Percentiles rank a stretch among this genome's conserved stretches.
phyloP scores from a whole-genome alignment of 2,113 vertebrate genomes.

The Macaca mulatta region DNA sequence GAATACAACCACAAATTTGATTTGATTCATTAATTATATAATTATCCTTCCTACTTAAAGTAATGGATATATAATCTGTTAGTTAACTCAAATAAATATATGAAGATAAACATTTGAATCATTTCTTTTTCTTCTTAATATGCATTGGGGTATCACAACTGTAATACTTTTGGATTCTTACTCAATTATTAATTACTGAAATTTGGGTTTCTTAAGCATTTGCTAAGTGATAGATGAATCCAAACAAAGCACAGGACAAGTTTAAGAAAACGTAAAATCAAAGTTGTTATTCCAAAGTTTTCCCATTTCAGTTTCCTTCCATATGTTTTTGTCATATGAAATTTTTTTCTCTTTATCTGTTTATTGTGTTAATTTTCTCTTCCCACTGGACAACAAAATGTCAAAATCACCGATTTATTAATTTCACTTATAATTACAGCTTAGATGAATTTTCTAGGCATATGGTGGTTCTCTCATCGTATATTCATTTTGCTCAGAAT shows the following conservation, averaged over 20 bases:
- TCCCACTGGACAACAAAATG: neutral
- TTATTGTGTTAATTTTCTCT: constrained; percentile 9
- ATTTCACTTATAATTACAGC: neutral
- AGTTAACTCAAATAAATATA: neutral
- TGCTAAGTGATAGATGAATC: neutral
- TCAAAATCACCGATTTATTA: neutral
- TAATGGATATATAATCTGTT: neutral
- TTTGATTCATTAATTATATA: neutral
- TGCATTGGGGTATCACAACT: neutral
- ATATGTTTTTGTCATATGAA: neutral
- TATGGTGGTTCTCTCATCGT: neutral
- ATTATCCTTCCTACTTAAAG: neutral
- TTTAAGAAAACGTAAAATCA: neutral
- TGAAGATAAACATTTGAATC: neutral
- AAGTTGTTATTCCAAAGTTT: neutral
- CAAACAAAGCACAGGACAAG: neutral
- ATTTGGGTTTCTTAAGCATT: neutral
- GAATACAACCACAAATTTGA: neutral
- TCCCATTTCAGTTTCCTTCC: neutral
- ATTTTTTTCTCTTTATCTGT: neutral
- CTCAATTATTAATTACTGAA: neutral
- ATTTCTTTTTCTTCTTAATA: neutral
- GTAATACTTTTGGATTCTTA: neutral
- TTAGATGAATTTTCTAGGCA: neutral
- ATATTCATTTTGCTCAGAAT: neutral